A percentile compares a stretch with the other conserved stretches of the same genome.
Conservation (phyloP, 2,888 invertebrate species). For the Diarsia rubi region DNA sequence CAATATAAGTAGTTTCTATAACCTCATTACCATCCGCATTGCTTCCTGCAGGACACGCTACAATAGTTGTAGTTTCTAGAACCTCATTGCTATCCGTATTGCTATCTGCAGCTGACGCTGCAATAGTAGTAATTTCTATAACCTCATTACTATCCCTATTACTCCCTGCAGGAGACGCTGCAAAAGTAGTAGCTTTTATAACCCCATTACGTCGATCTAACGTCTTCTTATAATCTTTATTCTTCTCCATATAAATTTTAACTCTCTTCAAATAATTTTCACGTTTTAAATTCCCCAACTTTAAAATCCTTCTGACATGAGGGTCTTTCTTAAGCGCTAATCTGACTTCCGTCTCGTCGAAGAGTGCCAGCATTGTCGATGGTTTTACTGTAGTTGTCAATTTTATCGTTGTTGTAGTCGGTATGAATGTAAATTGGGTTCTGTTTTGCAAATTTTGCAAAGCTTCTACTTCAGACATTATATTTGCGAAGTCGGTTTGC, state of each 20-base stretch:
- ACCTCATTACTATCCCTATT: not conserved
- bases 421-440: constrained; percentile 36
- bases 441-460: constrained; percentile 1
- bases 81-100: not conserved
- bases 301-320: constrained; percentile 76
- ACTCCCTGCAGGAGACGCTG: no score
- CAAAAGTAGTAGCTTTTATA: not conserved
- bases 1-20: not conserved
- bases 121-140: not conserved
- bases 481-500: constrained; percentile 58
- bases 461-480: constrained; percentile 12
- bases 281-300: constrained; percentile 74
- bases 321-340: constrained; percentile 76
- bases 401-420: not conserved
- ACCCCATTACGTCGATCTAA: not conserved
- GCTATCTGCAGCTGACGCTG: no score
- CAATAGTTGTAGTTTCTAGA: not conserved
- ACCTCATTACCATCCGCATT: not conserved
- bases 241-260: not conserved
- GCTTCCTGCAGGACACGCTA: no score
- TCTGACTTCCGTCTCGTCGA: constrained; percentile 77
- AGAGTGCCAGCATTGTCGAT: constrained; percentile 68
- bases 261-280: constrained; percentile 67
- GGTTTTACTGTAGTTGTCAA: constrained; percentile 34
- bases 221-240: not conserved